Base-by-base conservation (phyloP, 2,797 vertebrate genomes). In the Jordanella pulchra region DNA sequence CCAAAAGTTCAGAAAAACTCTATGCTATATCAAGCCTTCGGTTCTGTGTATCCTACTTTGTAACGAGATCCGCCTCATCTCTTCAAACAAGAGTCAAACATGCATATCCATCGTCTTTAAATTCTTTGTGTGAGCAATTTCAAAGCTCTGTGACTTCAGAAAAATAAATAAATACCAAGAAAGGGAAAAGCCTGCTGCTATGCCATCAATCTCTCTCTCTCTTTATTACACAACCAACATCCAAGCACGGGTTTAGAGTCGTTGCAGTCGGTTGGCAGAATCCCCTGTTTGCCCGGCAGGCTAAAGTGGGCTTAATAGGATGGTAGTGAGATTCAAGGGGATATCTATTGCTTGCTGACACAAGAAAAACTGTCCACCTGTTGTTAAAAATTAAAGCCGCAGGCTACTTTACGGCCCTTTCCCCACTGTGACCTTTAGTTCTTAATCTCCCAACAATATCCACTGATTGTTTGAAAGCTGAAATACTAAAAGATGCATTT, bases 251-350 rank as follows among this genome's bases (percentile, higher is more conserved):
- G 67, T 78, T 73, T 55, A 80, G 71, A 77, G 81, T 63, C 75
- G 64, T 39, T 77, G 72, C 66, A 73, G 78, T 78, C 81, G 68
- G 72, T 77, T 81, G 71, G 80, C 80, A 89, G 78, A 90, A 84
- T 87, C 82, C 85, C 53, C 50, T 47, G 27, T 91, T 91, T 87
- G 87, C 84, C 84, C 84, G 72, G 70, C 15, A 7, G 79, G 76
- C 86, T 86, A 78, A 88, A 88, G 84, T 89, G 75, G 86, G 87
- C 76, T 90, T 86, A 88, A 79, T 81, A 70, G 69, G 66, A 72
- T 86, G 67, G 84, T 82, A 83, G 84, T 83, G 71, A 86, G 82
- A 77, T 83, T 89, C 75, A 72, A 90, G 88, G 87, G 81, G 71
- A 81, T 86, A 77, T 80, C 42, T 77, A 76, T 73, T 78, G 69